Percentiles rank a stretch among this genome's conserved stretches.
Conservation (phyloP, 2,113 vertebrate species). For the Murina feae region DNA sequence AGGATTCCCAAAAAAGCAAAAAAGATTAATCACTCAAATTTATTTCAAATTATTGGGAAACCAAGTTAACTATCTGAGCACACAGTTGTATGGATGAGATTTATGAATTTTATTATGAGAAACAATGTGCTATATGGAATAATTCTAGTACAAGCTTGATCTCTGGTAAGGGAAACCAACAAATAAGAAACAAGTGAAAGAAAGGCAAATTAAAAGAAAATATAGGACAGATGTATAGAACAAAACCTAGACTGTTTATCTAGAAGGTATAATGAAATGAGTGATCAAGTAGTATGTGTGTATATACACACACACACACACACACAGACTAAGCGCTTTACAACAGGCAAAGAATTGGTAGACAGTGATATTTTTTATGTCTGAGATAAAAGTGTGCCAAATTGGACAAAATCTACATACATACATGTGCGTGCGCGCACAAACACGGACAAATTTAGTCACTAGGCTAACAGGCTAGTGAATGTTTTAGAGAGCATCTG, state of each 20-base stretch:
- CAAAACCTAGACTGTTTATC: slow-evolving; percentile 1
- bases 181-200: not conserved
- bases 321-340: slow-evolving; percentile 9
- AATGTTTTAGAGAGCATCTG: slow-evolving; percentile 54
- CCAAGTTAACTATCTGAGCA: slow-evolving; percentile 29
- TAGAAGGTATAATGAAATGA: slow-evolving; percentile 33
- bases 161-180: not conserved
- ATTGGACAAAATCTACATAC: slow-evolving; percentile 22
- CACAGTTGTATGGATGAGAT: slow-evolving; percentile 22
- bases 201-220: not conserved
- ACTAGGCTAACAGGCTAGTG: slow-evolving; percentile 47
- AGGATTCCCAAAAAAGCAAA: slow-evolving; percentile 27
- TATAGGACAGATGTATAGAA: not conserved
- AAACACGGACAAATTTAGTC: slow-evolving; percentile 41
- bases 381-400: slow-evolving; percentile 52
- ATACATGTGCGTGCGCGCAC: not conserved
- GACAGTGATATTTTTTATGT: slow-evolving; percentile 44
- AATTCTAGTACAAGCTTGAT: slow-evolving; percentile 46
- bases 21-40: slow-evolving; percentile 28
- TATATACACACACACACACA: not conserved
- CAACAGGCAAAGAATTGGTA: slow-evolving; percentile 54
- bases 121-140: slow-evolving; percentile 10
- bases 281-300: slow-evolving; percentile 43
- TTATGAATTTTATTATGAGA: slow-evolving; percentile 39
- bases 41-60: slow-evolving; percentile 38